Evolutionary conservation across 1,140 invertebrate genomes (phyloP).

Genomic region (Drosophila pruinosa): DNA sequence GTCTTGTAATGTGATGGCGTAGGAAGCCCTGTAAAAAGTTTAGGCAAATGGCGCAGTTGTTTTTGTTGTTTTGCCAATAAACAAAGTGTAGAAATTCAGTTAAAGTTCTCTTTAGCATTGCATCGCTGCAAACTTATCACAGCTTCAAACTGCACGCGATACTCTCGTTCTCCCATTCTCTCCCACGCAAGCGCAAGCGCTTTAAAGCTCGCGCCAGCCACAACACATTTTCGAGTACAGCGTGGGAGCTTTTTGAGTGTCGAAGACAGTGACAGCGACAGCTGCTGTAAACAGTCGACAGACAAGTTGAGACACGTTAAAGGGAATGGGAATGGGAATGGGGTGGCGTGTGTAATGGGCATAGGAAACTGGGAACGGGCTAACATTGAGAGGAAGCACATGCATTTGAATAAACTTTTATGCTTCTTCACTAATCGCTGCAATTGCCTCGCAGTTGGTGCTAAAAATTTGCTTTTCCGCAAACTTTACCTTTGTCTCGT

Average conservation of each 20-base stretch:
- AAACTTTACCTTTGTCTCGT: constrained; percentile 63
- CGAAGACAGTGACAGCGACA: constrained; percentile 35
- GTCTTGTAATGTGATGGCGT: constrained; percentile 26
- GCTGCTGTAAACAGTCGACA: constrained; percentile 69
- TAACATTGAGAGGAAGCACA: constrained; percentile 10
- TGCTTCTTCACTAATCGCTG: constrained; percentile 25
- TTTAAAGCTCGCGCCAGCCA: constrained; percentile 47
- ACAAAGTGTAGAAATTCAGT: constrained; percentile 7
- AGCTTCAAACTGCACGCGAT: constrained; percentile 54
- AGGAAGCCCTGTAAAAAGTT: constrained; percentile 44
- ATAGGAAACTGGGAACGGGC: not conserved
- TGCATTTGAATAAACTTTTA: constrained; percentile 25
- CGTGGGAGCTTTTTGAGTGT: constrained; percentile 52
- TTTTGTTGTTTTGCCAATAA: constrained; percentile 11
- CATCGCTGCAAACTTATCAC: constrained; percentile 53
- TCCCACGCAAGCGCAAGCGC: constrained; percentile 64
- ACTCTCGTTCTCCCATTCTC: not conserved
- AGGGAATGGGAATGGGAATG: not conserved
- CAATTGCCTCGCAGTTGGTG: constrained; percentile 50
- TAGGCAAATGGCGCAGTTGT: constrained; percentile 29
- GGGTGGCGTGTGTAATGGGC: not conserved
- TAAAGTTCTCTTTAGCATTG: constrained; percentile 20
- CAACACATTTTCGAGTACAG: constrained; percentile 72
- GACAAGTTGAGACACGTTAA: constrained; percentile 1
- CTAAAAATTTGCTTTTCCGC: constrained; percentile 41